These are phyloP conservation scores for Drosophila sp. DNA, from an alignment of 1,140 invertebrate genomes.

Conservation along the genomic window DNA sequence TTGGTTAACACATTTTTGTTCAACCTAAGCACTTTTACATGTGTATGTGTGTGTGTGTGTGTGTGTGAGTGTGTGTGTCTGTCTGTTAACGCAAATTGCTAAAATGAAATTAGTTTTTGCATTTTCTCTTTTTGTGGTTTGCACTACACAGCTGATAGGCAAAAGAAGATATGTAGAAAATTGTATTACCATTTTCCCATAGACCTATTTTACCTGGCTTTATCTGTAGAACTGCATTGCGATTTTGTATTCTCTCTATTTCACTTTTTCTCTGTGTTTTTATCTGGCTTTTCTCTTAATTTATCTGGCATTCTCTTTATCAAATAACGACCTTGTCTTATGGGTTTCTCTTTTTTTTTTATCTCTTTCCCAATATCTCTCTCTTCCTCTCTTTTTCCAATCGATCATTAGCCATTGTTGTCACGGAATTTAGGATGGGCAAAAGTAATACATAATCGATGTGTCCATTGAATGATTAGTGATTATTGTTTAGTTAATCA, in stretches of 20 bases:
- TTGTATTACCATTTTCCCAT: constrained; percentile 1
- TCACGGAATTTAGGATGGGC: constrained; percentile 76
- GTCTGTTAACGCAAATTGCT: constrained; percentile 3
- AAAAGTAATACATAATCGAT: constrained; percentile 43
- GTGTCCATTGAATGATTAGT: constrained; percentile 51
- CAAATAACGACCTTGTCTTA: constrained; percentile 68
- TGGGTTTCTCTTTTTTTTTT: constrained; percentile 16
- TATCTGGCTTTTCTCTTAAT: constrained; percentile 31
- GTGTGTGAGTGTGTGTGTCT: not conserved
- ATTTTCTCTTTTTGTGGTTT: constrained; percentile 17
- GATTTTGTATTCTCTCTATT: not conserved
- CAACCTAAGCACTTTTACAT: not conserved
- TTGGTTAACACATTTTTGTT: constrained; percentile 4
- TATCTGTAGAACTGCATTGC: constrained; percentile 10
- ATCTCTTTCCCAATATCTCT: constrained; percentile 5
- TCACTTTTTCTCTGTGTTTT: constrained; percentile 2
- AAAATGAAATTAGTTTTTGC: constrained; percentile 20
- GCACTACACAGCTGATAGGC: not conserved
- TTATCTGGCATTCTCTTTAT: constrained; percentile 23
- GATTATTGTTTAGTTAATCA: constrained; percentile 53
- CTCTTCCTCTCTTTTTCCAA: constrained; percentile 33
- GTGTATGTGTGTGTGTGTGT: not conserved
- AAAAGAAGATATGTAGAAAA: not conserved
- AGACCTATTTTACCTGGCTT: constrained; percentile 16
- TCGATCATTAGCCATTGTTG: constrained; percentile 74